Evolutionary conservation across 2,888 invertebrate genomes (phyloP).

Genomic region (Erannis defoliaria): DNA sequence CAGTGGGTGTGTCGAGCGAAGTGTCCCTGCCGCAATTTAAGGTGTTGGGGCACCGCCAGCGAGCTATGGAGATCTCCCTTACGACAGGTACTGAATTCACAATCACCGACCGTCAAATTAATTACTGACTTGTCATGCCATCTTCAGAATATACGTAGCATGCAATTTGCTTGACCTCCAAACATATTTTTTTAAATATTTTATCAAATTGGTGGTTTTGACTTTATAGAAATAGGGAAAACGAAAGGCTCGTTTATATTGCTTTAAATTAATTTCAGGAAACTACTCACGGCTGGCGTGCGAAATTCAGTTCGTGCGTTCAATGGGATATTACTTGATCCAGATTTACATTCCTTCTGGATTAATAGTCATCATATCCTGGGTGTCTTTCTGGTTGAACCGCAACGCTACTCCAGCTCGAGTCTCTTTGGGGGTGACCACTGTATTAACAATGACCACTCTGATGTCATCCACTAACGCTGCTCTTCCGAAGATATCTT

Average conservation of each 20-base stretch:
- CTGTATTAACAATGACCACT: conserved; percentile 99
- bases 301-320: conserved; percentile 98
- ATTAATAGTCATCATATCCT: conserved; percentile 98
- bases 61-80: conserved; percentile 97
- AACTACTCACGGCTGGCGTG: conserved; percentile 98
- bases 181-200: background rate
- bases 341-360: conserved; percentile 99
- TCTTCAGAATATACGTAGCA: conserved; percentile 6
- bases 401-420: conserved; percentile 97
- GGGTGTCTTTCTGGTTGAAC: conserved; percentile 99
- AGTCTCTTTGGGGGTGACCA: conserved; percentile 97
- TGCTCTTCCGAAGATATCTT: conserved; percentile 98
- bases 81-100: conserved; percentile 93
- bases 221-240: too few species aligned
- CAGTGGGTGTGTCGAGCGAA: conserved; percentile 97
- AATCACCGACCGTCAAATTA: conserved; percentile 42
- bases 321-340: conserved; percentile 99
- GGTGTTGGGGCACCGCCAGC: conserved; percentile 97
- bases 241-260: too few species aligned
- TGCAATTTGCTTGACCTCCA: conserved; percentile 7
- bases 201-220: background rate
- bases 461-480: conserved; percentile 98
- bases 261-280: conserved; percentile 87
- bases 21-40: conserved; percentile 98
- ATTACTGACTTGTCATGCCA: background rate